Evolutionary conservation across 1,140 invertebrate genomes (phyloP).

Genomic region (Mizuhopecten yessoensis): DNA sequence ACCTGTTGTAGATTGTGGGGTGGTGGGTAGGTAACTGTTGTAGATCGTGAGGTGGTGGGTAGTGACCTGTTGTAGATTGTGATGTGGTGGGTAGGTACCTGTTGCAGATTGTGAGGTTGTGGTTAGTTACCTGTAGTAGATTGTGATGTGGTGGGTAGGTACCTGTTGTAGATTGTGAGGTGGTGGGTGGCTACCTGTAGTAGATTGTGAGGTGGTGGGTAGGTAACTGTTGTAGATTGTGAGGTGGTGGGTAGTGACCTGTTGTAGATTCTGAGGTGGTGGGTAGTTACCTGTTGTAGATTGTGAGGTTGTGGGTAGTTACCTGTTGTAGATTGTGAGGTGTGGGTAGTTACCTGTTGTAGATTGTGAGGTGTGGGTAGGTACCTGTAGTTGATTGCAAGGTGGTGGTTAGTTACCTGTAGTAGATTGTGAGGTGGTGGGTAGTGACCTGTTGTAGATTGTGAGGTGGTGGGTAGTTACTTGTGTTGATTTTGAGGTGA

Average conservation of each 20-base stretch:
- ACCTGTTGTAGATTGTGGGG: no score
- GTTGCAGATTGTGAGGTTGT: no score
- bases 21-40: background rate
- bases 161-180: no score
- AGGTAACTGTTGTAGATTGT: slow-evolving; percentile 3
- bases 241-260: background rate
- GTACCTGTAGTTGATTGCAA: background rate
- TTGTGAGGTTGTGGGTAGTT: no score
- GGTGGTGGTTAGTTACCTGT: background rate
- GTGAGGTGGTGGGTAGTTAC: background rate
- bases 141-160: no score
- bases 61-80: slow-evolving; percentile 21
- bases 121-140: no score
- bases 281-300: background rate
- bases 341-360: no score
- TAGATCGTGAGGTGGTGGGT: slow-evolving; percentile 57
- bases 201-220: background rate
- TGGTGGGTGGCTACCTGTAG: no score
- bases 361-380: no score
- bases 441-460: background rate
- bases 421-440: background rate
- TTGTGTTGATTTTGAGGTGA: background rate
- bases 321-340: no score
- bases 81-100: no score
- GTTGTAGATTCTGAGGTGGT: slow-evolving; percentile 11